Conservation (phyloP, 2,797 vertebrate species). For the Novumbra hubbsi region DNA sequence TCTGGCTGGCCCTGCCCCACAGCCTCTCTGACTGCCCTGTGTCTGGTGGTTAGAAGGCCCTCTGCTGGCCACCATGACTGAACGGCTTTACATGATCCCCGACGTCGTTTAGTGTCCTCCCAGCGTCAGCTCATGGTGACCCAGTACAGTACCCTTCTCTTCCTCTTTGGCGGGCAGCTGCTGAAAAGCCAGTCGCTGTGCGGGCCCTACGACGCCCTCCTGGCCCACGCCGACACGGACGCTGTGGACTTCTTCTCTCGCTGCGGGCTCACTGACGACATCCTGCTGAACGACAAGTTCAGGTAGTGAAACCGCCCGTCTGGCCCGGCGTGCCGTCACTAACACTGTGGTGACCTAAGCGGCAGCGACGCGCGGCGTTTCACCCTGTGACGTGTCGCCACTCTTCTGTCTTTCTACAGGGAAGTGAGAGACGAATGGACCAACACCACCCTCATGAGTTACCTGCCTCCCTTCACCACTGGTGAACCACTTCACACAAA, state of each 20-base stretch:
- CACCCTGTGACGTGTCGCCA: not conserved
- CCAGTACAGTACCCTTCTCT: not conserved
- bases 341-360: too few relatives aligned
- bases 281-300: constrained; percentile 47
- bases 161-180: constrained; percentile 21
- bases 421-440: constrained; percentile 46
- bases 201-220: constrained; percentile 30
- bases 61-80: constrained; percentile 30
- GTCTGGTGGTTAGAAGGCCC: constrained; percentile 22
- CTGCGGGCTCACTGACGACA: constrained; percentile 34
- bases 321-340: too few relatives aligned
- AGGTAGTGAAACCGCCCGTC: constrained; percentile 17
- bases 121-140: not conserved
- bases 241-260: constrained; percentile 41
- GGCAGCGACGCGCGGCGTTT: not conserved
- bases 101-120: not conserved
- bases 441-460: constrained; percentile 51
- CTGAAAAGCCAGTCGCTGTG: constrained; percentile 39
- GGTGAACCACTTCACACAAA: constrained; percentile 22
- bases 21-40: constrained; percentile 44
- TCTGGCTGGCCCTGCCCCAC: constrained; percentile 28
- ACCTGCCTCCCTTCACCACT: constrained; percentile 45
- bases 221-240: constrained; percentile 33
- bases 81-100: not conserved
- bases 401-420: constrained; percentile 22